These are phyloP conservation scores for Trochalopteron elliotii DNA, from an alignment of 2,113 vertebrate species.

Conservation along the genomic window DNA sequence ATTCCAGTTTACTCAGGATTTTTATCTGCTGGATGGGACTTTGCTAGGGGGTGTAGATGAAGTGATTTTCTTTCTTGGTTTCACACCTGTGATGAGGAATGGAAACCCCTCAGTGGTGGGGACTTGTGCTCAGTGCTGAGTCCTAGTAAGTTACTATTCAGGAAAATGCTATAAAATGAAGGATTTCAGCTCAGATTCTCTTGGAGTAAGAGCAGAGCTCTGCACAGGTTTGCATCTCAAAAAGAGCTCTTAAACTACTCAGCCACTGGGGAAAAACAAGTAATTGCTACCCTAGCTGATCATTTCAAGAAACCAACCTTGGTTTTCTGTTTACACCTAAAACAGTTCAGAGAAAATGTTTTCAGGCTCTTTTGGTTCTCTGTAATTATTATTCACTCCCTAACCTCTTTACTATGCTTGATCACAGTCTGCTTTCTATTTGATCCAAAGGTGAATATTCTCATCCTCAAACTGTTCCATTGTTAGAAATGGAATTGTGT, in stretches of 20 bases:
- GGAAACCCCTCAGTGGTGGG: background rate
- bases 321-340: background rate
- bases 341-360: background rate
- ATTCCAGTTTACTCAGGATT: background rate
- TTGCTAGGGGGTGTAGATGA: background rate
- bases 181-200: background rate
- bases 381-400: background rate
- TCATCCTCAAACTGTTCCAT: background rate
- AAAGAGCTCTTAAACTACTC: background rate
- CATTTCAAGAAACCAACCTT: background rate
- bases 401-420: background rate
- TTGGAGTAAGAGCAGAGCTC: background rate
- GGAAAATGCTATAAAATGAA: background rate
- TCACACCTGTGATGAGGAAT: background rate
- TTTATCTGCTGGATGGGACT: background rate
- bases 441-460: background rate
- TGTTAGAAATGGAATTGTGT: background rate
- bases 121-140: background rate
- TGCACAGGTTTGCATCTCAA: background rate
- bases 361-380: background rate
- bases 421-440: background rate
- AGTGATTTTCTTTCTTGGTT: background rate
- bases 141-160: background rate
- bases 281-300: background rate
- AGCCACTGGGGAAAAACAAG: accelerated